Conservation (phyloP, 1,140 invertebrate species). For the Hetaerina americana region DNA sequence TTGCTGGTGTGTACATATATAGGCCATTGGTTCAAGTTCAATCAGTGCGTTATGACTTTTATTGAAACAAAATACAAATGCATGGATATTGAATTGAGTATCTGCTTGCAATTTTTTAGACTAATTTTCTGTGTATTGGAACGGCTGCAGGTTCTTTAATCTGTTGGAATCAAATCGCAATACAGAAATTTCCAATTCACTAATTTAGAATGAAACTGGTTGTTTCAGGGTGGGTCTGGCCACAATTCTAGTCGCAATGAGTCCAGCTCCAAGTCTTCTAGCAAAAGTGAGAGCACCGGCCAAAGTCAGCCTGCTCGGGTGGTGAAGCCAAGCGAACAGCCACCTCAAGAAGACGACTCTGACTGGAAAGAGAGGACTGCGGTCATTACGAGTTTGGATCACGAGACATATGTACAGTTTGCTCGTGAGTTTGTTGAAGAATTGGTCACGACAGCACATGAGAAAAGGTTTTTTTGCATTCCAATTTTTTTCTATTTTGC, state of each 20-base stretch:
- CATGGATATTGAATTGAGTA: too few species aligned
- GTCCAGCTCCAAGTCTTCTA: neutral
- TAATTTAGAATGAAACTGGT: too few species aligned
- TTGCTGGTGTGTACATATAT: too few species aligned
- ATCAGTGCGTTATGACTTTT: too few species aligned
- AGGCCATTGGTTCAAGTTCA: too few species aligned
- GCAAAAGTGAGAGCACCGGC: neutral
- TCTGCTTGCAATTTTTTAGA: too few species aligned
- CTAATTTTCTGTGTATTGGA: too few species aligned
- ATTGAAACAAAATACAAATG: too few species aligned
- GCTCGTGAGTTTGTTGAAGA: constrained; percentile 12
- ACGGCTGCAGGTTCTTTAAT: too few species aligned
- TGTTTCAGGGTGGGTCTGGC: neutral
- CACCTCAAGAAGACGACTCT: neutral
- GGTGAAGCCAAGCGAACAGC: neutral
- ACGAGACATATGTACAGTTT: constrained; percentile 12
- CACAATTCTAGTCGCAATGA: neutral
- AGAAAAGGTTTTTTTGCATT: constrained; percentile 3
- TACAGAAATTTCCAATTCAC: too few species aligned
- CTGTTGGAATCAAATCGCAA: too few species aligned
- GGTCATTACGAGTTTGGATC: neutral
- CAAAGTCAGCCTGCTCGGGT: neutral
- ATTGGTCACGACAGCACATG: constrained; percentile 8
- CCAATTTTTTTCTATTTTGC: neutral
- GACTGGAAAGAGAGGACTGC: neutral